These are phyloP conservation scores for Parotia lawesii DNA, from an alignment of 2,113 vertebrate species.

Conservation along the genomic window DNA sequence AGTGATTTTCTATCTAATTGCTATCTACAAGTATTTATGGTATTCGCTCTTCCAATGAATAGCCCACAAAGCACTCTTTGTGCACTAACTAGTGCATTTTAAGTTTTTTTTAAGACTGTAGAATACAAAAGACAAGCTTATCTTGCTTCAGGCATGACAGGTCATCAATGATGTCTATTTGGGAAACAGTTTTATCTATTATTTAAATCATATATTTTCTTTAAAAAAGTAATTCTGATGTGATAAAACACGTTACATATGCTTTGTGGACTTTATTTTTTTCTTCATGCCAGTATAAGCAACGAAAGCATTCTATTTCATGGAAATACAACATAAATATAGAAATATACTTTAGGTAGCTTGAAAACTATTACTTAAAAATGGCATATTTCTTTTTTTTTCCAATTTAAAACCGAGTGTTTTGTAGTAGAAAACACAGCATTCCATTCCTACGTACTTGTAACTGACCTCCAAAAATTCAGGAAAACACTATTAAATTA, in stretches of 20 bases:
- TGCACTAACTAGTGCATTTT: conserved; percentile 33
- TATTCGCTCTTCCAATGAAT: conserved; percentile 73
- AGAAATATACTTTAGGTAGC: background rate
- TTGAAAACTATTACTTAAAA: background rate
- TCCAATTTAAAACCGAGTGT: background rate
- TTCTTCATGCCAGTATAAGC: background rate
- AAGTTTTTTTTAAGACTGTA: conserved; percentile 46
- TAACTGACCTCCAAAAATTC: background rate
- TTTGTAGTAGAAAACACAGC: background rate
- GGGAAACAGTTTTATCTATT: conserved; percentile 4
- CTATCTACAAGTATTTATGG: conserved; percentile 79
- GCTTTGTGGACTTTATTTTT: background rate
- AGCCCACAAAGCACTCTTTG: conserved; percentile 69
- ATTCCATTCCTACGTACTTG: background rate
- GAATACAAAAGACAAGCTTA: conserved; percentile 57
- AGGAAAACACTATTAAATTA: background rate
- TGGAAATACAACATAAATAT: background rate
- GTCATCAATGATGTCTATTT: conserved; percentile 33
- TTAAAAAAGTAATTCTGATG: background rate
- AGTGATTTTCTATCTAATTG: conserved; percentile 81
- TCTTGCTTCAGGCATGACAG: conserved; percentile 50
- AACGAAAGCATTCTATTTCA: background rate
- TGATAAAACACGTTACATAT: background rate
- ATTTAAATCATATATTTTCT: background rate
- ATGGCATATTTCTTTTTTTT: background rate